These are phyloP conservation scores for Drosophila albomicans DNA, from an alignment of 1,140 invertebrate species.

Conservation along the genomic window DNA sequence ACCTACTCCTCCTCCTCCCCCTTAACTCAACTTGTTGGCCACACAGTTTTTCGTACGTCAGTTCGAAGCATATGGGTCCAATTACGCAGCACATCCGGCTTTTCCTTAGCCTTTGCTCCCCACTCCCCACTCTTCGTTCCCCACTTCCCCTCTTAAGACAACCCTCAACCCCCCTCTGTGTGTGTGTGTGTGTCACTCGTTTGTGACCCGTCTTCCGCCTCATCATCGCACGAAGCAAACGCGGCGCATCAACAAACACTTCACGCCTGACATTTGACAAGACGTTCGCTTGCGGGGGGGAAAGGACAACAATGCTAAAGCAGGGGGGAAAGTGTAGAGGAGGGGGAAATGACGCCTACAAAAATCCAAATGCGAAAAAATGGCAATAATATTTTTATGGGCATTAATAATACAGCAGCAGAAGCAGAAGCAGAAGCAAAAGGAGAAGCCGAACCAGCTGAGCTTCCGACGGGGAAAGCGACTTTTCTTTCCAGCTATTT, in stretches of 20 bases:
- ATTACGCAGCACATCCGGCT: conserved; percentile 79
- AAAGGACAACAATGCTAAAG: not conserved
- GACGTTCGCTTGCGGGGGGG: conserved; percentile 39
- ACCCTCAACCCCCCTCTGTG: no score
- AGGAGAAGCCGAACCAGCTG: not conserved
- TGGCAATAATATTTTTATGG: conserved; percentile 84
- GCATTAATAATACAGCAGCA: conserved; percentile 75
- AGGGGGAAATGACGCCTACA: conserved; percentile 44
- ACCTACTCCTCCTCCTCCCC: not conserved
- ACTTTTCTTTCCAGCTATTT: conserved; percentile 35
- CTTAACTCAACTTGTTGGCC: not conserved
- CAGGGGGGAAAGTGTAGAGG: not conserved
- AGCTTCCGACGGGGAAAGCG: not conserved
- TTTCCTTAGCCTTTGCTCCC: conserved; percentile 29
- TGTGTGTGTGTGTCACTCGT: no score
- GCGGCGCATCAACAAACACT: conserved; percentile 82
- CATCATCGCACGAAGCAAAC: conserved; percentile 43
- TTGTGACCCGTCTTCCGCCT: not conserved
- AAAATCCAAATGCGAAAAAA: conserved; percentile 82
- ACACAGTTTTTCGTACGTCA: not conserved
- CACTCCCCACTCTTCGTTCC: not conserved
- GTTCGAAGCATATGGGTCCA: conserved; percentile 76
- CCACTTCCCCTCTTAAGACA: no score
- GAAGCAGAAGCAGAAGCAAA: conserved; percentile 14
- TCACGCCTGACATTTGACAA: conserved; percentile 83